Conservation (phyloP, 2,888 invertebrate genomes). For the Flexamia atlantica region DNA sequence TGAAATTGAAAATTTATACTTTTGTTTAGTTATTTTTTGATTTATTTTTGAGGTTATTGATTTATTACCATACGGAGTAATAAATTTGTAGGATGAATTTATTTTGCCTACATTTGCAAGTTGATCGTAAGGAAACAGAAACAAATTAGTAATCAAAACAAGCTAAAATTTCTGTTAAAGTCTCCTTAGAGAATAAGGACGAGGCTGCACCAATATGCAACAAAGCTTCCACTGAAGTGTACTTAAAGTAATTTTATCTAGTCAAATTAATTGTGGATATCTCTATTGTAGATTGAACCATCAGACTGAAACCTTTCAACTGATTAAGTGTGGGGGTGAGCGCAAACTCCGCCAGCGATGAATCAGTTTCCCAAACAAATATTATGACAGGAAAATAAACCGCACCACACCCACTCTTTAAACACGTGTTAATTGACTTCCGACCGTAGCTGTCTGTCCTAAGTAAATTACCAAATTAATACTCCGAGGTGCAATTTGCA, state of each 20-base stretch:
- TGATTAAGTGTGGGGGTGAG: conserved; percentile 3
- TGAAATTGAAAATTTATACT: too few species aligned
- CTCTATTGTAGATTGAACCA: not conserved
- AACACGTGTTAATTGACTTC: conserved; percentile 38
- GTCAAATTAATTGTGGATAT: not conserved
- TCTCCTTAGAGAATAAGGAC: too few species aligned
- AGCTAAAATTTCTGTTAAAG: too few species aligned
- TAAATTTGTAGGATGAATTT: too few species aligned
- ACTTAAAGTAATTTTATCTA: not conserved
- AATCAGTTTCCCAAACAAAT: conserved; percentile 35
- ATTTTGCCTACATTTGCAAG: too few species aligned
- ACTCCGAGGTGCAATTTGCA: not conserved
- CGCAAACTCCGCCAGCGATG: not conserved
- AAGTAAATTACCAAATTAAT: conserved; percentile 8
- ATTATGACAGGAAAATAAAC: conserved; percentile 31
- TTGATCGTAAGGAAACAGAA: too few species aligned
- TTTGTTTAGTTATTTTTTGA: too few species aligned
- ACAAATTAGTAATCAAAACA: too few species aligned
- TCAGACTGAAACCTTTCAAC: not conserved
- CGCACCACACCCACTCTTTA: conserved; percentile 19
- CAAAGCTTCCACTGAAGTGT: not conserved
- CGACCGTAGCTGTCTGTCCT: not conserved
- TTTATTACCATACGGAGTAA: too few species aligned
- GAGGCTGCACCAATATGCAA: too few species aligned
- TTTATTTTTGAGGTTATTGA: too few species aligned